Evolutionary conservation across 2,113 vertebrate genomes (phyloP).

Genomic region (Campylorhamphus procurvoides): DNA sequence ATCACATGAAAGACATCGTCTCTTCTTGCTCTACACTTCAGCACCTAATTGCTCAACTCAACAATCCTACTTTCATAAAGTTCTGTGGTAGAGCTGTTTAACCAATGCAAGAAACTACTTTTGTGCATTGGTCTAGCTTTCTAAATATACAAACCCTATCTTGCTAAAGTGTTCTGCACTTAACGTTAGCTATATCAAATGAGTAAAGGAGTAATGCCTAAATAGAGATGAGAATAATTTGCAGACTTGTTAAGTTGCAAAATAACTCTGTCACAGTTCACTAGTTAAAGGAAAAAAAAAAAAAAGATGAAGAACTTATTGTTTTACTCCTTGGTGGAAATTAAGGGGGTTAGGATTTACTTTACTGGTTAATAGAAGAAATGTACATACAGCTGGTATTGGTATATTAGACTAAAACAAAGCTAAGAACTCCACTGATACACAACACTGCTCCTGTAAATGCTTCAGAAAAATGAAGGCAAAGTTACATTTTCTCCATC

Average conservation of each 20-base stretch:
- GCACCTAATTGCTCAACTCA: slow-evolving; percentile 55
- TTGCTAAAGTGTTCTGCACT: slow-evolving; percentile 1
- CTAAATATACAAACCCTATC: slow-evolving; percentile 20
- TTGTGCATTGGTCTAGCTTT: neutral
- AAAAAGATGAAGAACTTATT: neutral
- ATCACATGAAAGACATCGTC: slow-evolving; percentile 52
- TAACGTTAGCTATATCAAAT: slow-evolving; percentile 18
- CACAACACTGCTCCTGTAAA: neutral
- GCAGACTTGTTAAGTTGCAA: slow-evolving; percentile 39
- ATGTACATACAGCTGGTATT: neutral
- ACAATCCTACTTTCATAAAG: slow-evolving; percentile 38
- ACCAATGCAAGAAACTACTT: slow-evolving; percentile 19
- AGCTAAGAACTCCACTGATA: neutral
- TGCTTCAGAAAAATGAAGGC: neutral
- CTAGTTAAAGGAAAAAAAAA: neutral
- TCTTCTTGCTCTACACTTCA: slow-evolving; percentile 56
- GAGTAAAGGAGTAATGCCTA: neutral
- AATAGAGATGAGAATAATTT: slow-evolving; percentile 51
- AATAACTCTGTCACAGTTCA: slow-evolving; percentile 6
- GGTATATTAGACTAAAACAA: neutral
- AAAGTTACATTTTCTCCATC: neutral
- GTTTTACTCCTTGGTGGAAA: neutral
- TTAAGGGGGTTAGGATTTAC: neutral
- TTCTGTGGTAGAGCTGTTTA: slow-evolving; percentile 50
- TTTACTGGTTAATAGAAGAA: neutral